Base-by-base conservation (phyloP, 2,888 invertebrate genomes). In the Eupithecia dodoneata region DNA sequence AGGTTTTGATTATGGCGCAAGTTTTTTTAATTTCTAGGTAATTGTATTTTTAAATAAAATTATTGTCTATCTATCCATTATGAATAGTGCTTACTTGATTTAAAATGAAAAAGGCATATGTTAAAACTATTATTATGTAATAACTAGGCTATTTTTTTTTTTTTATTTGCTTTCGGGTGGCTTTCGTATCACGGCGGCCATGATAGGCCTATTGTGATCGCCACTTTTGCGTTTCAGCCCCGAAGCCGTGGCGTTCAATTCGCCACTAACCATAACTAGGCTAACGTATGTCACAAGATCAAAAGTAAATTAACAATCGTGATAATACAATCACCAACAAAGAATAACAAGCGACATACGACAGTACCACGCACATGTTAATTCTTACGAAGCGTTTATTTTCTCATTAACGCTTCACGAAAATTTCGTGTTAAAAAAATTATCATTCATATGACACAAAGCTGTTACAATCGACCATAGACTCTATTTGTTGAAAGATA, bases 261-360 rank as follows among this genome's bases (percentile, higher is more conserved):
- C 30, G 30, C 30, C 30, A 30, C 30, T 30, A 30, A 30, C 30
- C 30, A 30, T 30, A 30, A 30, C 30, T 30, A 30, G 30, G 30
- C 4, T 13, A 49, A 10, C 4, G 49, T 55, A n/a, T 55, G 7
- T 18, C 7, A 55, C 55, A 59, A 59, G 55, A 59, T 59, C n/a
- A 59, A 59, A 84, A 81, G 81, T 42, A 5, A 47, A 81, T 52
- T 76, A 72, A 83, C 77, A 83, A 81, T 89, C 92, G 91, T 91
- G 92, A 87, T 82, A 76, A 47, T 67, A 81, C 81, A 85, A 88
- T 89, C 81, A 83, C 59, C 49, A 81, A 84, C 71, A 83, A 73
- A 72, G 71, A 81, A 87, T 71, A 85, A 87, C 84, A 86, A 83
- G 85, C 81, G 91, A 91, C 91, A 91, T 82, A 87, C 88, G 91